Evolutionary conservation across 2,797 vertebrate species (phyloP).

Genomic region (Lepus oiostolus): DNA sequence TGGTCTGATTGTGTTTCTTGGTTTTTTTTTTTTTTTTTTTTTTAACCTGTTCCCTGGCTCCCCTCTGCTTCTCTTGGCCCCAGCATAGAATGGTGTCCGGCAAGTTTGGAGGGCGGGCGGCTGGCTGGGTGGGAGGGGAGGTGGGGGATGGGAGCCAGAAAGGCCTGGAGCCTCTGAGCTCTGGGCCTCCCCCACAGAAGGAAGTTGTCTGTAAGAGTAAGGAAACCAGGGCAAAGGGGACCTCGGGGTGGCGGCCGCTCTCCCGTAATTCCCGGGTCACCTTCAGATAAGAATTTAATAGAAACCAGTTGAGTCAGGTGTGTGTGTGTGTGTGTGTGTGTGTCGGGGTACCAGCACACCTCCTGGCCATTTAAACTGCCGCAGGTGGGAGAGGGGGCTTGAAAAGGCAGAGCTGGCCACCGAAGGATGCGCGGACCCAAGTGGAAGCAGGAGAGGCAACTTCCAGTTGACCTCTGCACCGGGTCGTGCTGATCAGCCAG

Average conservation of each 20-base stretch:
- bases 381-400: background rate
- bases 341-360: background rate
- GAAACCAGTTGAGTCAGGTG: background rate
- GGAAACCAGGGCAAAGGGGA: background rate
- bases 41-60: conserved; percentile 76
- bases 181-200: background rate
- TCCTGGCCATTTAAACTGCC: background rate
- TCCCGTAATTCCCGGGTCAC: background rate
- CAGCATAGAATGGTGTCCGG: conserved; percentile 78
- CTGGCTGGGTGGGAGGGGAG: background rate
- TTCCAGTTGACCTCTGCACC: background rate
- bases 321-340: background rate
- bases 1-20: conserved; percentile 70
- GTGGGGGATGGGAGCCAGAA: background rate
- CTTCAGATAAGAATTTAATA: background rate
- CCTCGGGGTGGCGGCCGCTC: background rate
- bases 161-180: background rate
- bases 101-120: conserved; percentile 78
- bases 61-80: conserved; percentile 62
- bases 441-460: background rate
- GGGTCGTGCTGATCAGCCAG: background rate
- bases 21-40: background rate
- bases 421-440: rapidly evolving
- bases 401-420: background rate
- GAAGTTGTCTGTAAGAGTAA: background rate